Conservation (phyloP, 2,797 vertebrate genomes). For the Setipinna tenuifilis region DNA sequence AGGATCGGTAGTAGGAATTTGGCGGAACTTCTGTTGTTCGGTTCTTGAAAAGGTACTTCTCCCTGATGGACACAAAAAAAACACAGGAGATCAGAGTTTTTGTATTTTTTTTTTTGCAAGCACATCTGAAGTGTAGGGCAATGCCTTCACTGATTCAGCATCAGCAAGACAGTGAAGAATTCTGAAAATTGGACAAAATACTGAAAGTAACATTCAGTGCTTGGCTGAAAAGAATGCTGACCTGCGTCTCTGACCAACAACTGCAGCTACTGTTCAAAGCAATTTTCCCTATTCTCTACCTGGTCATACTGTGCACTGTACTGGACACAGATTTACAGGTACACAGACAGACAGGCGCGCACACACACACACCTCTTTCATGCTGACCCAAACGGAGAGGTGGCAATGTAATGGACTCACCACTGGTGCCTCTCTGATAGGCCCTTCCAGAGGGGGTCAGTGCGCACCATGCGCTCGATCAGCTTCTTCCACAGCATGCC, state of each 20-base stretch:
- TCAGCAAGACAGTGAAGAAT: background rate
- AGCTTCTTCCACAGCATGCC: conserved; percentile 99
- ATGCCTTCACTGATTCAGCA: background rate
- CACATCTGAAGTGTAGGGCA: background rate
- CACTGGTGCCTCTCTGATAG: conserved; percentile 96
- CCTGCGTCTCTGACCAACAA: background rate
- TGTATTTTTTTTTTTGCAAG: background rate
- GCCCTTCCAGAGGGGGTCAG: conserved; percentile 96
- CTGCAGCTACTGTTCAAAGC: background rate
- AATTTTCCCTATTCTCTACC: background rate
- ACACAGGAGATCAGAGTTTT: background rate
- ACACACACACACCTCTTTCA: background rate
- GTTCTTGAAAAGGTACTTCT: conserved; percentile 99
- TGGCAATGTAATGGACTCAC: conserved; percentile 69
- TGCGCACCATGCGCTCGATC: conserved; percentile 97
- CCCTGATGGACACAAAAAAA: conserved; percentile 76
- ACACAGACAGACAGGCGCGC: background rate
- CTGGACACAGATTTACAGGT: too few species aligned
- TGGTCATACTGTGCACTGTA: background rate
- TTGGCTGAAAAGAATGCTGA: background rate
- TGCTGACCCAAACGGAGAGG: background rate
- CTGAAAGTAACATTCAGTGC: background rate
- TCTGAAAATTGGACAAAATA: background rate
- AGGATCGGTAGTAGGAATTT: conserved; percentile 97
- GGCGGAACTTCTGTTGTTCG: conserved; percentile 96